Base-by-base conservation (phyloP, 2,888 invertebrate species). In the Aplocera efformata region DNA sequence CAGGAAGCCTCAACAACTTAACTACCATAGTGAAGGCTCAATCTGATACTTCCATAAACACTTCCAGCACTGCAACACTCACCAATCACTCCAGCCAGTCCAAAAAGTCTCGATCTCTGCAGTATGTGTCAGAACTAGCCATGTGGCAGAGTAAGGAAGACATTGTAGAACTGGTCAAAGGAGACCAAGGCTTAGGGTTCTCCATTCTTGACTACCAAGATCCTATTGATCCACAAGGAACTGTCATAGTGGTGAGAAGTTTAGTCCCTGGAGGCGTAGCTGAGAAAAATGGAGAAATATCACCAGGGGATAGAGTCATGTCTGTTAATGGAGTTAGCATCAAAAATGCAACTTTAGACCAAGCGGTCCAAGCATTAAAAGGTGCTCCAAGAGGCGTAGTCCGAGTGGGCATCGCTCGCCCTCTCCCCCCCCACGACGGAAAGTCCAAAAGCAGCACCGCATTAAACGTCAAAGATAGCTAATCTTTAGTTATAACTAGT, bases 221-320 rank as follows among this genome's bases (percentile, higher is more conserved):
- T 88, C 99, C 99, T 25, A 90, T 98, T 69, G 98, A 99, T 88
- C 93, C 97, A 40, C 94, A 94, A 65, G 96, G 97, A 66, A 98
- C 98, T 56, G 98, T 98, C 58, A 98, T 99, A 80, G 98, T 99
- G 51, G 97, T 99, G 60, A 92, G 98, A 63, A 98, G 98, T 72
- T 90, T 99, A 56, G 99, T 99, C 39, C 98, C 99, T 21, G 98
- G 98, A 42, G 99, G 99, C 22, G 95, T 97, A n/a, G 99, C 99
- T 8, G 97, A 98, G 83, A 92, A 94, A 56, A 97, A 97, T 72
- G 98, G 98, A 25, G 92, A 96, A 44, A 92, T 99, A 51, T 96
- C 97, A 57, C 99, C 99, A 0, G 99, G 99, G 11, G 99, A 99
- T 82, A 90, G 99, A 54, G 91, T 97, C 11, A 91, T 96, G 63